Evolutionary conservation across 2,888 invertebrate species (phyloP).

Genomic region (Sphecodes monilicornis): DNA sequence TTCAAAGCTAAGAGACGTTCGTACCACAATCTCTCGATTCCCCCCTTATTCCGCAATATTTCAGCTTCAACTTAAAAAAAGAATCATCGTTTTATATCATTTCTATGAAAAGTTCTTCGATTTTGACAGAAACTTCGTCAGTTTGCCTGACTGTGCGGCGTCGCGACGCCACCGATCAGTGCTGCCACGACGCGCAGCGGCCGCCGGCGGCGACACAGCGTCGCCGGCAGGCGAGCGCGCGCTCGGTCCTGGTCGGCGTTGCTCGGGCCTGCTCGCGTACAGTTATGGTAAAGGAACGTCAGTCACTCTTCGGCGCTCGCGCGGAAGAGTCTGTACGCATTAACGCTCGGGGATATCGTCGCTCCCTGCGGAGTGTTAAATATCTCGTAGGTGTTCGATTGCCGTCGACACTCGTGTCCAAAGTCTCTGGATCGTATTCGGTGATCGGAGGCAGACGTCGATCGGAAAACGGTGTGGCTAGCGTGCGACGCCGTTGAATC

Average conservation of each 20-base stretch:
- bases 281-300: conserved; percentile 78
- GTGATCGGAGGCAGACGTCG: conserved; percentile 20
- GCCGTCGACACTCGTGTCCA: conserved; percentile 31
- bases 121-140: no score
- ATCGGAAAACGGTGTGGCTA: conserved; percentile 20
- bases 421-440: conserved; percentile 15
- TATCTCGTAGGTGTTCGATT: conserved; percentile 62
- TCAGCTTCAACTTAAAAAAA: no score
- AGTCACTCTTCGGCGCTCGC: conserved; percentile 84
- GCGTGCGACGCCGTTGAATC: conserved; percentile 37
- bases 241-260: conserved; percentile 72
- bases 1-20: no score
- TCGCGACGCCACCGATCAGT: conserved; percentile 75
- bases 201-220: conserved; percentile 68
- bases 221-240: conserved; percentile 71
- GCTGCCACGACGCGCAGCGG: conserved; percentile 79
- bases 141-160: no score
- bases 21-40: no score
- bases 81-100: no score
- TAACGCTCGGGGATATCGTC: conserved; percentile 64
- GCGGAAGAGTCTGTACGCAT: conserved; percentile 79
- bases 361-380: conserved; percentile 65
- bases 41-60: no score
- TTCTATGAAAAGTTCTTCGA: no score
- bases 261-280: conserved; percentile 74